Base-by-base conservation (phyloP, 2,797 vertebrate genomes). In the Scomberomorus guttatus region DNA sequence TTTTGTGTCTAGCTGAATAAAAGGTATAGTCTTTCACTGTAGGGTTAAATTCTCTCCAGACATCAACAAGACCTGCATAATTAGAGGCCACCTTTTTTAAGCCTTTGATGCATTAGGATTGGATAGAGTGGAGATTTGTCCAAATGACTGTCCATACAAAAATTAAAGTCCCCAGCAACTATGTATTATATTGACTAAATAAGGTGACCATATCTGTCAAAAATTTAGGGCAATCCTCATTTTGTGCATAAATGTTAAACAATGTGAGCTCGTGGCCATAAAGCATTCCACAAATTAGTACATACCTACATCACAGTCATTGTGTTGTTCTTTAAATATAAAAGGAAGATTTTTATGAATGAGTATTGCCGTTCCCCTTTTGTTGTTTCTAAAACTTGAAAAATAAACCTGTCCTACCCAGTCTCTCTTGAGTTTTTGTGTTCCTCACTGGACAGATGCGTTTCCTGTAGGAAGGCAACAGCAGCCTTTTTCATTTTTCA, bases 1-100 rank as follows among this genome's bases (percentile, higher is more conserved):
- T 34, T 58, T 73, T 81, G 25, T 83, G 71, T 69, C 81, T 79
- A 2, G 75, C 51, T 6, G 65, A 83, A 18, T 68, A 82, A 27
- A 78, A 80, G 3, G 67, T 79, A 5, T 80, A 83, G 14, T 80
- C 77, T 80, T 46, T 73, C 18, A 1, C 12, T 66, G 59, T 58
- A 17, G 65, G 77, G 7, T 77, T 82, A 50, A 80, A 48, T 55
- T 69, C 32, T 65, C 66, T 59, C 32, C 59, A 56, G 7, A 57
- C 24, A 46, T 75, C 65, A 3, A 57, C 52, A 2, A 82, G 46
- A 9, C 63, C 71, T 54, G 15, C 63, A 39, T 72, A 42, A 3
- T 24, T 46, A 2, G n/a, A 55, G 5, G 78, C 58, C 18, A 72
- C 6, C 29, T 32, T 32, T 32, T 32, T 32, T 6, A 5, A 37